Conservation (phyloP, 2,797 vertebrate species). For the Myotis vivesi region DNA sequence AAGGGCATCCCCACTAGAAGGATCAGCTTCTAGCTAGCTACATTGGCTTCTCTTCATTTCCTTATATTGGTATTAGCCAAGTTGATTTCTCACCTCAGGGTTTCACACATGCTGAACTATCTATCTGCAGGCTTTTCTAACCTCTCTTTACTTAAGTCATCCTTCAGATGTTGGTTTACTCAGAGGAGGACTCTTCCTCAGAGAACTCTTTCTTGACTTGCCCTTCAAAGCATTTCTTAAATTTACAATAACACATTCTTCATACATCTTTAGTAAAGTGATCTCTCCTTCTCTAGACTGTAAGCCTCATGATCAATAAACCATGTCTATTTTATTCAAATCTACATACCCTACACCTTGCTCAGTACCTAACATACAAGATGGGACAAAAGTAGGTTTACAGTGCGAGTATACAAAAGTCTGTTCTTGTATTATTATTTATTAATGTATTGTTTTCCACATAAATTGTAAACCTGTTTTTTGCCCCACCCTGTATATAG, state of each 20-base stretch:
- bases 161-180: neutral
- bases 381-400: neutral
- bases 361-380: neutral
- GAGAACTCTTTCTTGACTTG: neutral
- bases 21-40: neutral
- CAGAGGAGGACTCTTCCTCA: slow-evolving; percentile 36
- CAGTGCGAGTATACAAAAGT: neutral
- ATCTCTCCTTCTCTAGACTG: neutral
- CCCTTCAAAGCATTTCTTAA: neutral
- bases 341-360: neutral
- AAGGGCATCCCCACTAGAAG: neutral
- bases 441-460: neutral
- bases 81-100: neutral
- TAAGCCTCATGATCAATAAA: neutral
- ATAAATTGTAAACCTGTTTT: neutral
- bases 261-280: neutral
- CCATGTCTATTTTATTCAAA: slow-evolving; percentile 5
- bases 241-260: neutral
- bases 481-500: neutral
- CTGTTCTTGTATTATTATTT: neutral
- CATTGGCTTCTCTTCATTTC: neutral
- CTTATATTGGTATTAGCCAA: neutral
- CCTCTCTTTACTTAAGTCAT: neutral
- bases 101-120: neutral
- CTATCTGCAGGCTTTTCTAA: neutral